phyloP scores from a whole-genome alignment of 2,113 vertebrate species.

The Spizaetus ornatus region DNA sequence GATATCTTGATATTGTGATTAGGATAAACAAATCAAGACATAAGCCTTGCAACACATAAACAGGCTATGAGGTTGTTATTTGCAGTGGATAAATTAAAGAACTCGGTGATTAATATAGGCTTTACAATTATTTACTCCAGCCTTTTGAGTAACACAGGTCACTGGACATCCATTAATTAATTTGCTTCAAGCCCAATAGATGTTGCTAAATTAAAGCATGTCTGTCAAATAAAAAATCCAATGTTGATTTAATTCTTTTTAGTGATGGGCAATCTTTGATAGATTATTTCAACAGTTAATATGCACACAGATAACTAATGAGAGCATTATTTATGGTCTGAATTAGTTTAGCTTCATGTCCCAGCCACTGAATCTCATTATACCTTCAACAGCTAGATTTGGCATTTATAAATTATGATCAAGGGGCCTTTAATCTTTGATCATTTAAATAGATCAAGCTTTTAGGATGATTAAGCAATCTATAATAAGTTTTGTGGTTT shows the following conservation, averaged over 20 bases:
- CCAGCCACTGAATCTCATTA: constrained; percentile 13
- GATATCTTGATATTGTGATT: neutral
- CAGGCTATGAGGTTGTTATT: neutral
- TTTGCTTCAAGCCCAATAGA: neutral
- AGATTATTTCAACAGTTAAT: constrained; percentile 15
- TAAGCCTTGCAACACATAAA: neutral
- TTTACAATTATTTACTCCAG: neutral
- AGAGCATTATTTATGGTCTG: constrained; percentile 37
- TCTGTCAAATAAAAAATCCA: neutral
- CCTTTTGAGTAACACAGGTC: neutral
- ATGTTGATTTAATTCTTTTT: neutral
- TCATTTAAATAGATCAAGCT: neutral
- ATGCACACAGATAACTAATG: constrained; percentile 6
- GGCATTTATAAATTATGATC: constrained; percentile 13
- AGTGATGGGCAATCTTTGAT: neutral
- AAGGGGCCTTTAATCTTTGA: constrained; percentile 4
- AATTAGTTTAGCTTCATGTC: constrained; percentile 32
- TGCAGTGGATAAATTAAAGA: constrained; percentile 3
- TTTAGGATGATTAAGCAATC: neutral
- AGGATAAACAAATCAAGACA: neutral
- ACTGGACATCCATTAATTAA: neutral
- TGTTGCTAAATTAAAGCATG: constrained; percentile 8
- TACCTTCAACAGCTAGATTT: neutral
- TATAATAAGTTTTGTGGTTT: neutral
- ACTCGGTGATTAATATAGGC: neutral